Evolutionary conservation across 1,140 invertebrate species (phyloP).

Genomic region (Temnothorax curvispinosus): DNA sequence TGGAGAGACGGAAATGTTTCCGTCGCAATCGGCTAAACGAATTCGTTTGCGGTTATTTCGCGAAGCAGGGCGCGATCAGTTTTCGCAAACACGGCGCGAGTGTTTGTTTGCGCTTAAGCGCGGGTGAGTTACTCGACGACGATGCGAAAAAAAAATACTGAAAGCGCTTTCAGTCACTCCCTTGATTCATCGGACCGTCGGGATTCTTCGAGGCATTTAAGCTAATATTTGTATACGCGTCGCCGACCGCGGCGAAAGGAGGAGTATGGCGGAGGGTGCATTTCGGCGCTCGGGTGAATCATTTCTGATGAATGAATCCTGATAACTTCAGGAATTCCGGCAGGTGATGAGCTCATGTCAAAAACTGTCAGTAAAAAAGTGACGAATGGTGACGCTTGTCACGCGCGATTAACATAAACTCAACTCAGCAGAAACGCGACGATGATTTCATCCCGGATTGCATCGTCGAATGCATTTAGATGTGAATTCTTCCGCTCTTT

Average conservation of each 20-base stretch:
- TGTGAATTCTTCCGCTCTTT: slow-evolving; percentile 16
- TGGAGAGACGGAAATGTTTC: not conserved
- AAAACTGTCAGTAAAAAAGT: slow-evolving; percentile 39
- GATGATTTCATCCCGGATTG: slow-evolving; percentile 36
- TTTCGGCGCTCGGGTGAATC: slow-evolving; percentile 36
- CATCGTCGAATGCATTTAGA: not conserved
- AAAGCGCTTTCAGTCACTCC: slow-evolving; percentile 26
- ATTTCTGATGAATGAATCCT: slow-evolving; percentile 39
- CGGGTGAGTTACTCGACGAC: not conserved
- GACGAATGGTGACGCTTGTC: slow-evolving; percentile 17
- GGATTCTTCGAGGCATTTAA: slow-evolving; percentile 38
- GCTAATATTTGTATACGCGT: slow-evolving; percentile 48
- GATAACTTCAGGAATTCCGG: slow-evolving; percentile 23
- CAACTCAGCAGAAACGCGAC: slow-evolving; percentile 7
- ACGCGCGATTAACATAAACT: slow-evolving; percentile 22
- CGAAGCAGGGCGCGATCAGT: not conserved
- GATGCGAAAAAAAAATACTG: slow-evolving; percentile 3
- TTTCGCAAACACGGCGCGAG: slow-evolving; percentile 26
- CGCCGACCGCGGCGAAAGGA: not conserved
- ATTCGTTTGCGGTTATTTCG: slow-evolving; percentile 8
- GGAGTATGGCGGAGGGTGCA: not conserved
- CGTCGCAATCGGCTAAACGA: not conserved
- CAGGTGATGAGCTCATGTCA: slow-evolving; percentile 40
- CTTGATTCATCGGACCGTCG: slow-evolving; percentile 2
- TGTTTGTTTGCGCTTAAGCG: slow-evolving; percentile 31